A percentile compares a stretch with the other conserved stretches of the same genome.
These are phyloP conservation scores for Vulpes vulpes DNA, from an alignment of 2,113 vertebrate genomes.

Conservation along the genomic window DNA sequence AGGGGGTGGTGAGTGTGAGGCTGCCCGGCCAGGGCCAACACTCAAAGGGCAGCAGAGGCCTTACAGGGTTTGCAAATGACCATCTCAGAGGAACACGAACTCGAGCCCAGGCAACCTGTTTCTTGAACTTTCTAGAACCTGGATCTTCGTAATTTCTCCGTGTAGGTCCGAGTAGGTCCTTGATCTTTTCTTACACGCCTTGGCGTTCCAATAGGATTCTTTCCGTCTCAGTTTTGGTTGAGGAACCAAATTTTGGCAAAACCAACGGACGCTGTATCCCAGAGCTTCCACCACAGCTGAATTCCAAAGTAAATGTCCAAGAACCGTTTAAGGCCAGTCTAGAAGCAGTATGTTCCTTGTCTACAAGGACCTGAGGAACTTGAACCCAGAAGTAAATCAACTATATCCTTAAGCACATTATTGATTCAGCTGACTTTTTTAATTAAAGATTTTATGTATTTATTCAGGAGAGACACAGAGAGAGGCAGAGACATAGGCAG, in stretches of 20 bases:
- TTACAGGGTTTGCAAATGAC: neutral
- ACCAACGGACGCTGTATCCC: neutral
- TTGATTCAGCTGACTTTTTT: neutral
- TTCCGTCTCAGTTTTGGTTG: neutral
- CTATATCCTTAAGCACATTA: neutral
- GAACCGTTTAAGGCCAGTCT: neutral
- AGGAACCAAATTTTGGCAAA: neutral
- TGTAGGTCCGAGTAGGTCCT: neutral
- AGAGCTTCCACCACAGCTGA: neutral
- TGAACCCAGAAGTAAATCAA: neutral
- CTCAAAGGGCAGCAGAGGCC: neutral
- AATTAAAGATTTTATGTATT: too few relatives aligned
- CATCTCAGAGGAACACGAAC: neutral
- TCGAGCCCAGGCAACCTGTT: neutral
- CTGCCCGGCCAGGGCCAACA: neutral
- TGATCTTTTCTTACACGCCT: neutral
- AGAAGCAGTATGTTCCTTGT: neutral
- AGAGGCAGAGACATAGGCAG: too few relatives aligned
- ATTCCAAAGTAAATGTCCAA: neutral
- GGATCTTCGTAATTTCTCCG: neutral
- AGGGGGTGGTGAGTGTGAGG: neutral
- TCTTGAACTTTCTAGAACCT: neutral
- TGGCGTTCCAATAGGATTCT: too few relatives aligned
- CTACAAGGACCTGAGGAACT: neutral
- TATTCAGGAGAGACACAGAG: too few relatives aligned